Percentiles rank a stretch among this genome's conserved stretches.
phyloP scores from a whole-genome alignment of 2,797 vertebrate genomes.

The Cynopterus sphinx region DNA sequence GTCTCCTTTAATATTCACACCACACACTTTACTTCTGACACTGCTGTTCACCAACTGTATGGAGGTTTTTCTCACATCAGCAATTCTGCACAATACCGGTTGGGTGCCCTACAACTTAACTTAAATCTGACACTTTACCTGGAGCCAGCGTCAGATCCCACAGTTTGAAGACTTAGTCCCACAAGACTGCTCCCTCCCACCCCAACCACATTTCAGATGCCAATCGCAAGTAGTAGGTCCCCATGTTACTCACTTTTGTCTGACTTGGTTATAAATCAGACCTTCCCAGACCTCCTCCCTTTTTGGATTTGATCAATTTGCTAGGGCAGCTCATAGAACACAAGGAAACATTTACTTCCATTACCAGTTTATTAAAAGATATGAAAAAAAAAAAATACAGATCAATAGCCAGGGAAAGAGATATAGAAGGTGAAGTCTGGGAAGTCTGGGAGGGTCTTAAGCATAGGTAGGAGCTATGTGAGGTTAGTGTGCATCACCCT shows the following conservation, averaged over 20 bases:
- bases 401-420: background rate
- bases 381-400: background rate
- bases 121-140: background rate
- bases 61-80: background rate
- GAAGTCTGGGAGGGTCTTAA: background rate
- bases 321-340: background rate
- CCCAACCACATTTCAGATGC: background rate
- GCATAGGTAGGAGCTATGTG: background rate
- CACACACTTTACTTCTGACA: background rate
- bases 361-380: background rate
- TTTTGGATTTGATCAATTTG: background rate
- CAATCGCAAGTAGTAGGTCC: background rate
- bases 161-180: background rate
- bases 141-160: background rate
- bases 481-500: background rate
- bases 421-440: background rate
- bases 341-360: background rate
- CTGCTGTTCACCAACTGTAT: background rate
- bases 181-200: background rate
- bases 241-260: background rate
- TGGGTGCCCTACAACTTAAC: background rate
- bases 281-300: background rate
- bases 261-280: background rate
- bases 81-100: background rate
- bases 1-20: background rate